A percentile compares a stretch with the other conserved stretches of the same genome.
Evolutionary conservation across 1,140 invertebrate species (phyloP).

Genomic region (Ericerus pela): DNA sequence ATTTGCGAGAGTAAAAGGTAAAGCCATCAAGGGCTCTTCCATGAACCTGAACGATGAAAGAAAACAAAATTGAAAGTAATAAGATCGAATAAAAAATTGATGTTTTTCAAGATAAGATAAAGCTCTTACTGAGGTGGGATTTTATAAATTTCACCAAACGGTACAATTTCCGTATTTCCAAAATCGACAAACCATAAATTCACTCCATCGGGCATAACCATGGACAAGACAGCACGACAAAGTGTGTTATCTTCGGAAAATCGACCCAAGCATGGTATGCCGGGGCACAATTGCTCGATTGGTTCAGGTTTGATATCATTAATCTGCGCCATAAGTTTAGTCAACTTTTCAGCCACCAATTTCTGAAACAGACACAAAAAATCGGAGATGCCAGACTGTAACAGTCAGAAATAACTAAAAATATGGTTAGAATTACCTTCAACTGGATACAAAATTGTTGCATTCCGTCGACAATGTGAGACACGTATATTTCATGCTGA

Average conservation of each 20-base stretch:
- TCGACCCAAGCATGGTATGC: slow-evolving; percentile 52
- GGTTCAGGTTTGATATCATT: slow-evolving; percentile 35
- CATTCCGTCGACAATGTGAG: slow-evolving; percentile 58
- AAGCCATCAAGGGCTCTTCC: background rate
- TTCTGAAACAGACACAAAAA: slow-evolving; percentile 12
- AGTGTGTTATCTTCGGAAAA: slow-evolving; percentile 45
- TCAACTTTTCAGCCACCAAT: slow-evolving; percentile 33
- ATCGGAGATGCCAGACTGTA: background rate
- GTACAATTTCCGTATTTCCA: slow-evolving; percentile 52
- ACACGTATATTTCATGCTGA: slow-evolving; percentile 49
- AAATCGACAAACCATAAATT: slow-evolving; percentile 64
- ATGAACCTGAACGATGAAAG: background rate
- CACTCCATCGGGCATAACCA: slow-evolving; percentile 39
- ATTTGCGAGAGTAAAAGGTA: background rate
- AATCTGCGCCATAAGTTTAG: slow-evolving; percentile 48
- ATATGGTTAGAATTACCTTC: slow-evolving; percentile 26
- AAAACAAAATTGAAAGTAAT: background rate
- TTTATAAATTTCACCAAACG: slow-evolving; percentile 49
- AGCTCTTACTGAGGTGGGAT: slow-evolving; percentile 45
- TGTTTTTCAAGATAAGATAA: background rate
- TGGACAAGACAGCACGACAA: slow-evolving; percentile 55
- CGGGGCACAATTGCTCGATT: slow-evolving; percentile 45
- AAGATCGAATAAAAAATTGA: background rate
- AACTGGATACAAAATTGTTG: slow-evolving; percentile 55
- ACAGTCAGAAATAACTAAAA: background rate